Evolutionary conservation across 2,113 vertebrate species (phyloP).

Genomic region (Crotalus helleri): DNA sequence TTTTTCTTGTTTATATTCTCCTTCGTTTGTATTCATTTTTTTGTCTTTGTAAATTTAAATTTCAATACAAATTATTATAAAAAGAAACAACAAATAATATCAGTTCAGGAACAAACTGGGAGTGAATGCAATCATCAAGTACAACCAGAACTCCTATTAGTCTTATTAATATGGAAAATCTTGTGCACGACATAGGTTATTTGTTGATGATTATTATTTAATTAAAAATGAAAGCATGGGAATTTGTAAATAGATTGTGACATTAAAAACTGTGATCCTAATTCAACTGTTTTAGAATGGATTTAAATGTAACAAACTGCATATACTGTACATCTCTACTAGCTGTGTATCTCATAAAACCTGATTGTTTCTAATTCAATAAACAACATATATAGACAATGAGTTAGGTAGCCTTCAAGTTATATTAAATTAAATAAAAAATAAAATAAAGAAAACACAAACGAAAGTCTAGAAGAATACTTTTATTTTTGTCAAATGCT

Average conservation of each 20-base stretch:
- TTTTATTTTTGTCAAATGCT: conserved; percentile 19
- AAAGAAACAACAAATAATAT: not conserved
- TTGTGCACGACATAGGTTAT: not conserved
- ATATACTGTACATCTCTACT: not conserved
- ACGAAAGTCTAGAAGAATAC: not conserved
- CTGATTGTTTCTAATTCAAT: not conserved
- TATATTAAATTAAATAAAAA: not conserved
- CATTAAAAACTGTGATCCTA: not conserved
- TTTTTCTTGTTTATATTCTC: too few species aligned
- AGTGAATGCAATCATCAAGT: not conserved
- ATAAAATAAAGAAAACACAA: not conserved
- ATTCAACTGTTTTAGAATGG: not conserved
- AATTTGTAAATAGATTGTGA: not conserved
- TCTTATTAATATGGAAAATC: not conserved
- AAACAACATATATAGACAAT: not conserved
- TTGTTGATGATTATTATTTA: not conserved
- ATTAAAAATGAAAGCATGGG: not conserved
- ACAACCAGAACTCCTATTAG: too few species aligned
- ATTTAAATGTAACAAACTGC: not conserved
- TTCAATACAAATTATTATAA: too few species aligned
- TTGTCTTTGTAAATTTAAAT: too few species aligned
- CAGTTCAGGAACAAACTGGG: not conserved
- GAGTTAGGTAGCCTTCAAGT: too few species aligned
- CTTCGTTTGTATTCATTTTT: too few species aligned
- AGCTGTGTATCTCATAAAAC: too few species aligned